Evolutionary conservation across 2,797 vertebrate genomes (phyloP), one percentile per base, ranked within the genome.

Genomic region (Crypturellus tataupa): DNA sequence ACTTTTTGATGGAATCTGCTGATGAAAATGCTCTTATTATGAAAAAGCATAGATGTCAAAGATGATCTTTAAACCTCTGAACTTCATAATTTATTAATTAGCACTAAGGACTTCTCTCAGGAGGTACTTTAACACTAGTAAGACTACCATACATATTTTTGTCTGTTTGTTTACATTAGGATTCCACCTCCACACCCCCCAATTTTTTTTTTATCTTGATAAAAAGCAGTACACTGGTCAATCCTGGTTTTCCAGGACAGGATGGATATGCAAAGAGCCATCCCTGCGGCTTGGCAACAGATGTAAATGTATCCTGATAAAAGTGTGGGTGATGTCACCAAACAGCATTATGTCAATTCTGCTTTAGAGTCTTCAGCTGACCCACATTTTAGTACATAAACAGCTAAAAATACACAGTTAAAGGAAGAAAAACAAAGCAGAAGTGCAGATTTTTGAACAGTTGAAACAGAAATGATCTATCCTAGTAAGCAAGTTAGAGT

Each of bases 71-170:
- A 97, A 97, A 96, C 95, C 69, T 95, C 81, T 29, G 73, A 97
- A 89, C 90, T 97, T 98, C 92, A 90, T 93, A 94, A 97, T 94
- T 97, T 84, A 86, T 96, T 98, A 96, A 97, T 97, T 97, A 97
- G 68, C 76, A 95, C 80, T 92, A 71, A 95, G 81, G 59, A 42
- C 35, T 97, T 95, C 96, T 94, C 95, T 94, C 91, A 84, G 39
- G 65, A 86, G 89, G 72, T 78, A 90, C 75, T 90, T 94, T 90
- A 81, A 92, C 93, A 93, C 85, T 83, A 92, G 96, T 83, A 93
- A 96, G 82, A 95, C 55, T 89, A 94, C 67, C 55, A 56, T 75
- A 63, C 5, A 73, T 84, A 62, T 77, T 89, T 76, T 62, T 56
- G 17, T 56, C 18, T 53, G 53, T 25, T 49, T 55, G 53, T 91